Evolutionary conservation across 2,113 vertebrate genomes (phyloP), one percentile per base, ranked within the genome.

Genomic region (Orcinus orca): DNA sequence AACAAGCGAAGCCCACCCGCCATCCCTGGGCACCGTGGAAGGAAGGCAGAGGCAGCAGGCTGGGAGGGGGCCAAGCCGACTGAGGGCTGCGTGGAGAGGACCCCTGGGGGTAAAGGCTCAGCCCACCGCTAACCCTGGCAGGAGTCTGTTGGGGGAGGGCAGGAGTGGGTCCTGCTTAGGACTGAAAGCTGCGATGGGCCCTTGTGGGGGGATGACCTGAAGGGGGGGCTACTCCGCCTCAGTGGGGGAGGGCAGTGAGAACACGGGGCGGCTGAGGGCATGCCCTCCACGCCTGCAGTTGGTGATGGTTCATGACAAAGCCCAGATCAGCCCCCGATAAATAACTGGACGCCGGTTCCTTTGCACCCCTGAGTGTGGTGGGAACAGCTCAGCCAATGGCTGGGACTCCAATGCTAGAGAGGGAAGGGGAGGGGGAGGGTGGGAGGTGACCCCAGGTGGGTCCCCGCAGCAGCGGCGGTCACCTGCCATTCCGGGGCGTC

Each of bases 191-290:
- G 36, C n/a, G 6, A 0, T 8, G 41, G 18, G 21, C 20, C 36
- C 5, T 1, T 0, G n/a, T 0, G 47, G 29, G 29, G 14, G 1
- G 3, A 25, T 11, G 53, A 26, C 8, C 14, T 3, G 10, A 3
- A 36, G 6, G 44, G 15, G 23, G 15, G 3, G 10, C 29, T 71
- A 14, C 50, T 50, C 6, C 26, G 29, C 41, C 31, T 67, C 8
- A 0, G 21, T 3, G 31, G 3, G n/a, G 65, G 55, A 41, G 68
- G 65, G 29, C 14, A 23, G 73, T 3, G 4, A 38, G 55, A 13
- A 36, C 2, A 2, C 67, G 58, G 67, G 26, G 55, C 3, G 8
- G 67, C 33, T 6, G 33, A n/a, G 6, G 38, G 65, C 73, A 17
- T 5, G 8, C 6, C 62, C 50, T 14, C n/a, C 3, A 9, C 47